phyloP scores from a whole-genome alignment of 1,140 invertebrate genomes.

The Diplogasteroides magnus region DNA sequence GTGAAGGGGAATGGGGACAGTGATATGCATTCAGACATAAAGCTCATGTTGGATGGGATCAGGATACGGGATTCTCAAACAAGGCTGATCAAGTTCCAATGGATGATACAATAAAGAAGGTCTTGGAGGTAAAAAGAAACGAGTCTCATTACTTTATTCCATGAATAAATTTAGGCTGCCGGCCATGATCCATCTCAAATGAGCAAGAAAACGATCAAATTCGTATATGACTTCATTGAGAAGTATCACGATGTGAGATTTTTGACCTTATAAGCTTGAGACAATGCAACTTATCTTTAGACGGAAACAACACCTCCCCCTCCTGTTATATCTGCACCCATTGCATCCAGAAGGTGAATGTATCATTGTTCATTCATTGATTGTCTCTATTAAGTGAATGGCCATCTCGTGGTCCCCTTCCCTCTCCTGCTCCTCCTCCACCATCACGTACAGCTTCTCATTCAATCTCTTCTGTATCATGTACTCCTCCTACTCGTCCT shows the following conservation, averaged over 20 bases:
- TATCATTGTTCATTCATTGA: no score
- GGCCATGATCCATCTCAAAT: conserved; percentile 32
- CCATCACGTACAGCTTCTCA: neutral
- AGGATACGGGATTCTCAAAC: conserved; percentile 39
- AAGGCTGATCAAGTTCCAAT: conserved; percentile 32
- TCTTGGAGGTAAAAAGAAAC: neutral
- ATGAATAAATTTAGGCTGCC: conserved; percentile 34
- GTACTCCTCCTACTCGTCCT: neutral
- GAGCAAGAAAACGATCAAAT: conserved; percentile 35
- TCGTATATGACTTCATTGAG: conserved; percentile 38
- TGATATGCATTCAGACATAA: no score
- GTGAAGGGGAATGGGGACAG: no score
- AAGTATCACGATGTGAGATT: conserved; percentile 22
- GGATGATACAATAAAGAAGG: conserved; percentile 34
- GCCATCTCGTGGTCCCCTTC: neutral
- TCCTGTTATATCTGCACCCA: no score
- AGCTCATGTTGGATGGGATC: conserved; percentile 42
- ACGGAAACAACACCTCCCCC: no score
- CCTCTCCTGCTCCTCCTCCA: conserved; percentile 8
- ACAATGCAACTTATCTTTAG: no score
- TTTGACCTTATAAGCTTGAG: no score
- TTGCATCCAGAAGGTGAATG: no score
- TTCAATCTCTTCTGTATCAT: conserved; percentile 4
- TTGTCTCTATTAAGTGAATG: no score
- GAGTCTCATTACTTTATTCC: neutral